A percentile compares a stretch with the other conserved stretches of the same genome.
These are phyloP conservation scores for Drosophila rhopaloa DNA, from an alignment of 1,140 invertebrate species.

Conservation along the genomic window DNA sequence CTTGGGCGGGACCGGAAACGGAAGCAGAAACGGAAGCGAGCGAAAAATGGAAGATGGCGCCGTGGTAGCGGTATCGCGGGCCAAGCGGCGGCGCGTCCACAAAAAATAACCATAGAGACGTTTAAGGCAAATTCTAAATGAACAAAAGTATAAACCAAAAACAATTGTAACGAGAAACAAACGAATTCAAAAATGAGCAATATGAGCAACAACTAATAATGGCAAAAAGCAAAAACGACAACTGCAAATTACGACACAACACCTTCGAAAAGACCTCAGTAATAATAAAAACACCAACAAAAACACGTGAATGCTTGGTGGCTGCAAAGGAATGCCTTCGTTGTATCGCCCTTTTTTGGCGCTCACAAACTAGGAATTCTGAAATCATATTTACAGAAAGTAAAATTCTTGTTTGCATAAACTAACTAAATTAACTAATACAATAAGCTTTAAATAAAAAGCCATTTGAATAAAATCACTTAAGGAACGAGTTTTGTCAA, in stretches of 20 bases:
- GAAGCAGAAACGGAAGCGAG: slow-evolving; percentile 2
- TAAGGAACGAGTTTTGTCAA: background rate
- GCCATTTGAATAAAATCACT: background rate
- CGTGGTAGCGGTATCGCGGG: slow-evolving; percentile 24
- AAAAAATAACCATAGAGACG: slow-evolving; percentile 82
- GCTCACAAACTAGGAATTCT: too few species aligned
- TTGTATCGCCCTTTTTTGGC: slow-evolving; percentile 78
- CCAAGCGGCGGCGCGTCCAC: slow-evolving; percentile 62
- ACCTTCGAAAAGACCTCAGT: slow-evolving; percentile 82
- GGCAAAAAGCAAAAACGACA: slow-evolving; percentile 79
- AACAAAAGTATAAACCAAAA: slow-evolving; percentile 82
- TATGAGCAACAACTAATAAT: slow-evolving; percentile 81
- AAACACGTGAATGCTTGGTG: slow-evolving; percentile 67
- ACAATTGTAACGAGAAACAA: slow-evolving; percentile 76
- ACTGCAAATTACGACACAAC: slow-evolving; percentile 83
- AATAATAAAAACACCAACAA: slow-evolving; percentile 55
- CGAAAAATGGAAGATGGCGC: slow-evolving; percentile 8
- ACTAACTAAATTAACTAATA: too few species aligned
- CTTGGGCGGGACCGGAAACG: slow-evolving; percentile 7
- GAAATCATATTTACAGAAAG: background rate
- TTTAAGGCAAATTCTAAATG: slow-evolving; percentile 83
- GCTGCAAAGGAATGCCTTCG: slow-evolving; percentile 72
- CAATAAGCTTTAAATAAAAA: background rate
- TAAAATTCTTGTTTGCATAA: too few species aligned
- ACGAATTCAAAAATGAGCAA: slow-evolving; percentile 76